Evolutionary conservation across 2,113 vertebrate genomes (phyloP).

Genomic region (Penelope pileata): DNA sequence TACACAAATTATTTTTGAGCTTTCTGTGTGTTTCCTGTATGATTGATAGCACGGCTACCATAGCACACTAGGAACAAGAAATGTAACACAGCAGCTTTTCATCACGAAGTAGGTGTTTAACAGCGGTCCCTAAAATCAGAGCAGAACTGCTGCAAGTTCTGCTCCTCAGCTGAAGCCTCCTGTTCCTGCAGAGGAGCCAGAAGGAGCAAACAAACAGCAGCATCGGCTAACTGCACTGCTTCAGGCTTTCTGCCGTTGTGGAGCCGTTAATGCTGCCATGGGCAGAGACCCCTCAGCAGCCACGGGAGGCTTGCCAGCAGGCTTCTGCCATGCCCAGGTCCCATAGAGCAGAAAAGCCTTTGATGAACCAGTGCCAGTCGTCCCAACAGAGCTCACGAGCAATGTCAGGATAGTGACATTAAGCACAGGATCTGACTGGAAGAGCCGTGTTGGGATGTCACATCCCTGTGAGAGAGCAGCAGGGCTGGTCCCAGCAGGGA

Average conservation of each 20-base stretch:
- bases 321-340: not conserved
- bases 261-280: not conserved
- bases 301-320: not conserved
- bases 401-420: rapidly evolving
- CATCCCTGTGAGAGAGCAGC: not conserved
- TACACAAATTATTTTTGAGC: not conserved
- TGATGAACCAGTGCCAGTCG: not conserved
- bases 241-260: not conserved
- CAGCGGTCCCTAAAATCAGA: not conserved
- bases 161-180: not conserved
- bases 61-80: not conserved
- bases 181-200: not conserved
- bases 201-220: not conserved
- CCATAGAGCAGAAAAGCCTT: not conserved
- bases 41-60: too few relatives aligned
- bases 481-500: not conserved
- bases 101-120: not conserved
- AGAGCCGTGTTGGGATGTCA: not conserved
- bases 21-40: not conserved
- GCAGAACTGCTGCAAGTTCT: not conserved
- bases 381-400: not conserved
- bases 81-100: not conserved
- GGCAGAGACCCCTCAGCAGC: not conserved
- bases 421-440: not conserved
- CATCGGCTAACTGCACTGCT: not conserved